Evolutionary conservation across 2,888 invertebrate species (phyloP), one percentile per base, ranked within the genome.

Genomic region (Eretmocerus hayati): DNA sequence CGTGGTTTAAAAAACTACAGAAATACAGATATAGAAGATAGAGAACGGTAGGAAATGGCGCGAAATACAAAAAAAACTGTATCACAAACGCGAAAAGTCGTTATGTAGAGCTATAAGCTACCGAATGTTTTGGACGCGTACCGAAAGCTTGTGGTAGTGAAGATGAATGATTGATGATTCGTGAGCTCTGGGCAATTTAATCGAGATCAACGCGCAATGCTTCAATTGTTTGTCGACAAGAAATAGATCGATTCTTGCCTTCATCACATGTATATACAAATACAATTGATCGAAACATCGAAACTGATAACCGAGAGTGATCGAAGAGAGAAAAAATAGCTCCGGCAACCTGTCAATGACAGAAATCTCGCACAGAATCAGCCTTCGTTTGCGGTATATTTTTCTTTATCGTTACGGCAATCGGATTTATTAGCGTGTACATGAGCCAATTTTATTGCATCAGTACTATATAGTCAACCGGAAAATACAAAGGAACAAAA

Each of bases 281-380:
- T n/a, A n/a, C n/a, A n/a, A n/a, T n/a, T n/a, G n/a, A n/a, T n/a
- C n/a, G n/a, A n/a, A n/a, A n/a, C n/a, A n/a, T n/a, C n/a, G n/a
- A n/a, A n/a, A n/a, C n/a, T n/a, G n/a, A n/a, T n/a, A 47, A 43
- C 47, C 47, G 50, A 42, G 44, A 47, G 33, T 35, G 23, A 18
- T 32, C 41, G 37, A 8, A 47, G 20, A 46, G 30, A 44, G 37
- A 47, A 44, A 47, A 36, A 46, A 39, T 31, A 32, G 31, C 23
- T 15, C 39, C 31, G 37, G 40, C 46, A 50, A 50, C 50, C 50
- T 53, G 53, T 48, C 44, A 48, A 42, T 50, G 50, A 48, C 53
- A 53, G 50, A 19, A 31, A 38, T 9, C 16, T 5, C 23, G 26
- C 16, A 32, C 30, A 33, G 13, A 38, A 35, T 42, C 16, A 32